Conservation (phyloP, 2,797 vertebrate genomes). For the Spondyliosoma cantharus region DNA sequence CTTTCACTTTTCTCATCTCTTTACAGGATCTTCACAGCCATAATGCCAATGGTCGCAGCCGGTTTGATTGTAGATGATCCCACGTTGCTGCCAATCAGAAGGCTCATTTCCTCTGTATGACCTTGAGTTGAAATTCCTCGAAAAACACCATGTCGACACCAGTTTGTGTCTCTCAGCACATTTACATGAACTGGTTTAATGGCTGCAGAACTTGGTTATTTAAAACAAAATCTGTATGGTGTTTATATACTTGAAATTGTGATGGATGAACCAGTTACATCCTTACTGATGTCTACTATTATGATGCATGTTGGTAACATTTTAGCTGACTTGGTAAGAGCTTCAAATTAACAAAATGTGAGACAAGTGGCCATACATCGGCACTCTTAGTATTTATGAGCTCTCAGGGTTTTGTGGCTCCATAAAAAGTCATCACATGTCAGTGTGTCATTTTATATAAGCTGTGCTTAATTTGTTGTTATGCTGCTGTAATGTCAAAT, state of each 20-base stretch:
- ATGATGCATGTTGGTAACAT: not conserved
- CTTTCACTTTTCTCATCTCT: constrained; percentile 56
- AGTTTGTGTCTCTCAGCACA: constrained; percentile 7
- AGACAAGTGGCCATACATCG: not conserved
- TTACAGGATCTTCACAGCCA: constrained; percentile 94
- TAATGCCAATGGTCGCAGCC: constrained; percentile 97
- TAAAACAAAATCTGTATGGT: not conserved
- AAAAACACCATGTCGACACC: constrained; percentile 10
- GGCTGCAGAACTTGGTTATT: not conserved
- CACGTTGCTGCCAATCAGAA: constrained; percentile 91
- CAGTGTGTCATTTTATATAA: not conserved
- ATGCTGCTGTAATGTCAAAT: constrained; percentile 1
- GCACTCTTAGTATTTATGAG: constrained; percentile 9
- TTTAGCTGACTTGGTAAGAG: constrained; percentile 11
- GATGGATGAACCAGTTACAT: not conserved
- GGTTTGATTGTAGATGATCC: constrained; percentile 94
- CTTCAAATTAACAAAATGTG: not conserved
- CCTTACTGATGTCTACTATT: constrained; percentile 7
- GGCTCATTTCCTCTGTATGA: constrained; percentile 91
- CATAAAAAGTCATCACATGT: not conserved
- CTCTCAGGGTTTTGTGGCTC: constrained; percentile 15
- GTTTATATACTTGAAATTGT: constrained; percentile 13
- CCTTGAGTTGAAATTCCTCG: constrained; percentile 30
- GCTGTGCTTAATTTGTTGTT: not conserved
- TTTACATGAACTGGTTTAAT: not conserved